Percentiles rank a stretch among this genome's conserved stretches.
phyloP scores from a whole-genome alignment of 2,113 vertebrate species.

The Bagarius yarrelli region DNA sequence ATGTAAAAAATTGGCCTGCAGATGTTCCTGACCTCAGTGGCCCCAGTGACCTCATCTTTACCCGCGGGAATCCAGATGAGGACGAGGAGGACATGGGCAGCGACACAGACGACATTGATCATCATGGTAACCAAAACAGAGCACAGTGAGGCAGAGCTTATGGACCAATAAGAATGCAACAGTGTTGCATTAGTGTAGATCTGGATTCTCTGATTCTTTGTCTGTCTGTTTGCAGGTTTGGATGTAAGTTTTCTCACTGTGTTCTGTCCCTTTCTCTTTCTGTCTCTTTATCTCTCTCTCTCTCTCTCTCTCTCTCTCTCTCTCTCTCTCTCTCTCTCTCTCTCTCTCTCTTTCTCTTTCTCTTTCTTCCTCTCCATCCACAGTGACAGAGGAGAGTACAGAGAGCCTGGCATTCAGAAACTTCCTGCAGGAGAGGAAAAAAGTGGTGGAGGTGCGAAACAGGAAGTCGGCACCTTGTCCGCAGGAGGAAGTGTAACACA shows the following conservation, averaged over 20 bases:
- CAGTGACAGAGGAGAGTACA: constrained; percentile 85
- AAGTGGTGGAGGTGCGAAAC: constrained; percentile 75
- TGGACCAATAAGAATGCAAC: constrained; percentile 9
- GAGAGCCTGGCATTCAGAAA: constrained; percentile 82
- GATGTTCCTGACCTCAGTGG: constrained; percentile 61
- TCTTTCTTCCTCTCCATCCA: not conserved
- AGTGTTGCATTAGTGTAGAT: not conserved
- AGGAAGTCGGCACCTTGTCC: constrained; percentile 50
- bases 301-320: no score
- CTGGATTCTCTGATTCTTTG: not conserved
- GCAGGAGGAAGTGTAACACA: not conserved
- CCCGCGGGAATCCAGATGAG: constrained; percentile 76
- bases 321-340: no score
- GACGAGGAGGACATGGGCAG: constrained; percentile 79
- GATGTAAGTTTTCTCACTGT: no score
- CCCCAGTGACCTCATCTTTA: constrained; percentile 89
- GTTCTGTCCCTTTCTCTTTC: no score
- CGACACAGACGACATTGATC: constrained; percentile 91
- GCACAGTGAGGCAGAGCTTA: not conserved
- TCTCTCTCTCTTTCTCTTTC: no score
- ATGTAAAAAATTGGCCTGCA: constrained; percentile 36
- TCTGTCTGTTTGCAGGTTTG: not conserved
- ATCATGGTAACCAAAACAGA: constrained; percentile 74
- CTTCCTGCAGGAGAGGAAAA: constrained; percentile 79
- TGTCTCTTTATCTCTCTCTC: no score